These are phyloP conservation scores for Trichacis sp. DNA, from an alignment of 2,888 invertebrate genomes.

Conservation along the genomic window DNA sequence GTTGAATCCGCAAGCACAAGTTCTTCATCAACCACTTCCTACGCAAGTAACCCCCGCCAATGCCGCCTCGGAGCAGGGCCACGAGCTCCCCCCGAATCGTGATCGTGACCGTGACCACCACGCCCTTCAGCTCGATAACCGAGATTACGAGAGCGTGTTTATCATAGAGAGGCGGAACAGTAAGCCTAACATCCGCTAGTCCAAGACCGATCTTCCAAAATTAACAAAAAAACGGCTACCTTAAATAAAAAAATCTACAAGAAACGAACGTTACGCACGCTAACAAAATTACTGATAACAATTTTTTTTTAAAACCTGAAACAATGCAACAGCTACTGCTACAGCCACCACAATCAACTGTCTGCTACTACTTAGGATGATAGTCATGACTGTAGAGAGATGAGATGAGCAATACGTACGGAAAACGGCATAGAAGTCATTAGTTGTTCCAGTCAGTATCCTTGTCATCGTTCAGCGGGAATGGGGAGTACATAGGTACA, in stretches of 20 bases:
- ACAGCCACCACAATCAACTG: slow-evolving; percentile 55
- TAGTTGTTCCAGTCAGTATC: slow-evolving; percentile 69
- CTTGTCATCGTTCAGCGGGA: slow-evolving; percentile 65
- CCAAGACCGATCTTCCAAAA: slow-evolving; percentile 43
- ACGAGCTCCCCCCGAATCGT: slow-evolving; percentile 68
- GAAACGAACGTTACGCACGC: slow-evolving; percentile 47
- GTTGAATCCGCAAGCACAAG: slow-evolving; percentile 69
- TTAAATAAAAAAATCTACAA: too few relatives aligned
- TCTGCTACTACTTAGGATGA: slow-evolving; percentile 65
- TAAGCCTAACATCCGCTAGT: slow-evolving; percentile 69
- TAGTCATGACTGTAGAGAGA: slow-evolving; percentile 65
- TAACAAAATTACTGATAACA: too few relatives aligned
- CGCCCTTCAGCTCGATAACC: slow-evolving; percentile 70
- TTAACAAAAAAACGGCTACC: too few relatives aligned
- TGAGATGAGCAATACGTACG: slow-evolving; percentile 58
- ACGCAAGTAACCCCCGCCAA: slow-evolving; percentile 69
- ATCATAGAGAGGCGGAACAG: slow-evolving; percentile 73
- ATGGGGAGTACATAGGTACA: slow-evolving; percentile 68
- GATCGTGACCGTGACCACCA: slow-evolving; percentile 69
- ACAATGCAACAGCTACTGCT: slow-evolving; percentile 45
- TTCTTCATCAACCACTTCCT: slow-evolving; percentile 68
- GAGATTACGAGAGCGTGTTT: slow-evolving; percentile 82
- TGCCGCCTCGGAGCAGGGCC: slow-evolving; percentile 68
- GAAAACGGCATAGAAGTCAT: slow-evolving; percentile 66
- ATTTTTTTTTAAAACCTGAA: too few relatives aligned